Conservation (phyloP, 2,797 vertebrate genomes). For the Neosilurus hyrtlii region DNA sequence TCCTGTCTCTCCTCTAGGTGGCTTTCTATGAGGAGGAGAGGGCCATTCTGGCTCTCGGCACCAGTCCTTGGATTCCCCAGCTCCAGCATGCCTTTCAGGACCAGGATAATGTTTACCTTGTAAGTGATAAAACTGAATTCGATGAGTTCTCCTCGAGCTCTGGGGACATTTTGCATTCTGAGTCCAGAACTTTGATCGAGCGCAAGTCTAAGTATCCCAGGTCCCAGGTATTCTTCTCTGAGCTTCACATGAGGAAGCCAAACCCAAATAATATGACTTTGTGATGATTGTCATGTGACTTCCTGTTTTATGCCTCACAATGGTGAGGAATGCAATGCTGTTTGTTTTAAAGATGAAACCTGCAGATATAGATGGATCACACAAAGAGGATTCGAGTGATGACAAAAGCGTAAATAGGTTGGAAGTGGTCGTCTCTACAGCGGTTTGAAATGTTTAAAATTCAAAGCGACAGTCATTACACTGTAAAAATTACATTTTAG, state of each 20-base stretch:
- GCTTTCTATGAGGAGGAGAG: slow-evolving; percentile 91
- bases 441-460: not conserved
- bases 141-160: not conserved
- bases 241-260: not conserved
- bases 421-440: not conserved
- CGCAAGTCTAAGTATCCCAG: not conserved
- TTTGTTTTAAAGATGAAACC: not conserved
- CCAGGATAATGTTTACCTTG: slow-evolving; percentile 87
- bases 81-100: slow-evolving; percentile 94
- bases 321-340: slow-evolving; percentile 12
- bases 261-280: not conserved
- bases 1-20: slow-evolving; percentile 68
- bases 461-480: not conserved
- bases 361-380: not conserved
- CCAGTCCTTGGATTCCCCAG: slow-evolving; percentile 90
- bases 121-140: slow-evolving; percentile 65
- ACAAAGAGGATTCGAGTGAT: not conserved
- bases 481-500: too few species aligned
- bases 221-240: not conserved
- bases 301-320: slow-evolving; percentile 24
- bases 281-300: not conserved
- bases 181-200: not conserved
- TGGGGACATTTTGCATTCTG: not conserved
- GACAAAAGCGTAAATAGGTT: not conserved
- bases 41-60: slow-evolving; percentile 80